Base-by-base conservation (phyloP, 2,888 invertebrate genomes). In the Drosophila diplacantha region DNA sequence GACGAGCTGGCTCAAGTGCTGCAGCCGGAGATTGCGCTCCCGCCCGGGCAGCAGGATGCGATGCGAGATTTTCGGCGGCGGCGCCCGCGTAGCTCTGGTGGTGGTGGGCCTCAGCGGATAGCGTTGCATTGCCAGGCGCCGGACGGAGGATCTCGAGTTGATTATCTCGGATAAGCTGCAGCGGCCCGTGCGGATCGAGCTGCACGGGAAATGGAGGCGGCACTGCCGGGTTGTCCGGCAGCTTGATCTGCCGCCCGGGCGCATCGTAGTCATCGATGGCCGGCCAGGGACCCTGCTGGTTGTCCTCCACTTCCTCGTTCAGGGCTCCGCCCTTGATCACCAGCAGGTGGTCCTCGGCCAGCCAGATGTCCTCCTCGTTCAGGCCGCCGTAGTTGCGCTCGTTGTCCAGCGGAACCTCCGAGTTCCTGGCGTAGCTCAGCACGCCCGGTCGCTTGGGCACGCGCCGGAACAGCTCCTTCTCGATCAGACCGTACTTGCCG, bases 181-280 rank as follows among this genome's bases (percentile, higher is more conserved):
- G 91, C 87, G 96, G 96, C 85, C 95, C 96, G 86, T 93, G 91
- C 87, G 95, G 94, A 88, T 92, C 91, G 88, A 96, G 93, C 90
- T 94, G 95, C 89, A 96, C 93, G 87, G 96, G 96, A 93, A 96
- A 96, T 90, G 96, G 96, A 91, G 96, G 96, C 89, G 96, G 95
- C 81, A 96, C 92, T 88, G 93, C 93, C 11, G 95, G 95, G 88
- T 93, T 92, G 52, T 92, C 89, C 41, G 96, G 95, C 83, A 96
- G 91, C 89, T 95, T 95, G 85, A 96, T 94, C 89, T 94, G 95
- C 81, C 96, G 92, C 84, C 91, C 90, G 26, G 95, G 95, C 71
- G 95, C 95, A 87, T 93, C 91, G 88, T 94, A 96, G 86, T 93
- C 92, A 86, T 96, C 96, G 75, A 96, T 94, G 22, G 96, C 93